Evolutionary conservation across 1,140 invertebrate species (phyloP).

Genomic region (Pararge aegeria): DNA sequence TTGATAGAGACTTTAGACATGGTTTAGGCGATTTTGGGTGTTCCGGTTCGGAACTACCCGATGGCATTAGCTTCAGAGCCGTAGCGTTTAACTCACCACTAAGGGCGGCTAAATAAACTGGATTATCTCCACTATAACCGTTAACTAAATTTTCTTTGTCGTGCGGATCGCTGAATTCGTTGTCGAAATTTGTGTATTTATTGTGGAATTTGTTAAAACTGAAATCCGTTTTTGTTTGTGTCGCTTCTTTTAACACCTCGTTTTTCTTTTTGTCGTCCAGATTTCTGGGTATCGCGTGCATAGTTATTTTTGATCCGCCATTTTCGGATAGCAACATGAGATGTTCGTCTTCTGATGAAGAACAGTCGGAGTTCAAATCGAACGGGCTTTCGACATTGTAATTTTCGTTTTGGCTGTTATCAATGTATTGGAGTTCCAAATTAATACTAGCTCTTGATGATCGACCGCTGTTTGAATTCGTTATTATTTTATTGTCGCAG

Average conservation of each 20-base stretch:
- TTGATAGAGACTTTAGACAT: constrained; percentile 52
- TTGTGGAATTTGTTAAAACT: constrained; percentile 63
- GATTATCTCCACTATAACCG: constrained; percentile 67
- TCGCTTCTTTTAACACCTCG: constrained; percentile 58
- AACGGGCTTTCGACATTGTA: constrained; percentile 55
- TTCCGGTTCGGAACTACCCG: constrained; percentile 21
- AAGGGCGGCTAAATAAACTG: constrained; percentile 64
- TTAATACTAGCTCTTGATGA: constrained; percentile 66
- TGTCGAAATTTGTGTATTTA: constrained; percentile 66
- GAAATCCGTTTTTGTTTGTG: constrained; percentile 53
- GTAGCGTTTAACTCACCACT: constrained; percentile 58
- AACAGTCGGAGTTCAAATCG: constrained; percentile 70
- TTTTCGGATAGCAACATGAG: constrained; percentile 74
- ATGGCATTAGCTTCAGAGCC: constrained; percentile 42
- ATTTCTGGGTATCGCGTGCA: constrained; percentile 57
- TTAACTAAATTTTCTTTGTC: constrained; percentile 66
- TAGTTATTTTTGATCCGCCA: constrained; percentile 73
- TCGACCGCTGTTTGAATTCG: constrained; percentile 45
- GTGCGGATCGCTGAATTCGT: constrained; percentile 68
- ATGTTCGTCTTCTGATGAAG: constrained; percentile 76
- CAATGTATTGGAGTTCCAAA: constrained; percentile 66
- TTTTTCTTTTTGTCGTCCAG: constrained; percentile 56
- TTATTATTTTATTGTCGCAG: constrained; percentile 62
- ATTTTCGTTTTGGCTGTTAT: constrained; percentile 43
- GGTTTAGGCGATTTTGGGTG: constrained; percentile 53